These are phyloP conservation scores for Crypturellus undulatus DNA, from an alignment of 2,113 vertebrate genomes.

Conservation along the genomic window DNA sequence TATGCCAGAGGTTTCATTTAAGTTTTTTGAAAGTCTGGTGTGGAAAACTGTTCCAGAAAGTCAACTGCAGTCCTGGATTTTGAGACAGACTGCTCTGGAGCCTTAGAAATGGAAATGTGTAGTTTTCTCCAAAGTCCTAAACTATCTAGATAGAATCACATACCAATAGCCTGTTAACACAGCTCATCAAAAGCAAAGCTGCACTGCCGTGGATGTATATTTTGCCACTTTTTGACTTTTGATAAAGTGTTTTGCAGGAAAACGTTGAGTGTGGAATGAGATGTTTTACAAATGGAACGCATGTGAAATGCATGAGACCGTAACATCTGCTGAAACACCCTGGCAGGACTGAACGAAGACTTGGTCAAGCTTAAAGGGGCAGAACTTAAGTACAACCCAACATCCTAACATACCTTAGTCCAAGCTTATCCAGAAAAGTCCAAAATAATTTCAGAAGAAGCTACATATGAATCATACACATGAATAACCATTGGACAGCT, in stretches of 20 bases:
- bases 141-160: background rate
- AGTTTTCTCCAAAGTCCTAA: background rate
- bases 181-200: background rate
- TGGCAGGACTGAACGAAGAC: background rate
- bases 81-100: background rate
- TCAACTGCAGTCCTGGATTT: background rate
- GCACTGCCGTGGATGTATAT: background rate
- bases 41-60: background rate
- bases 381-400: slow-evolving; percentile 5
- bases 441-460: slow-evolving; percentile 55
- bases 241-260: background rate
- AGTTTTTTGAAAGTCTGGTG: background rate
- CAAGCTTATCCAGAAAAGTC: slow-evolving; percentile 58
- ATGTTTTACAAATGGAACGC: background rate
- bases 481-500: background rate
- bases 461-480: slow-evolving; percentile 17
- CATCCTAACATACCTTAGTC: slow-evolving; percentile 20
- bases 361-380: background rate
- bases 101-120: background rate
- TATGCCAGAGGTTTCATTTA: background rate
- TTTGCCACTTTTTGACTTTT: background rate
- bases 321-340: background rate
- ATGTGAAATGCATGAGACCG: background rate
- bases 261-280: background rate
- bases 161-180: background rate